Evolutionary conservation across 2,888 invertebrate genomes (phyloP).

Genomic region (Actias luna): DNA sequence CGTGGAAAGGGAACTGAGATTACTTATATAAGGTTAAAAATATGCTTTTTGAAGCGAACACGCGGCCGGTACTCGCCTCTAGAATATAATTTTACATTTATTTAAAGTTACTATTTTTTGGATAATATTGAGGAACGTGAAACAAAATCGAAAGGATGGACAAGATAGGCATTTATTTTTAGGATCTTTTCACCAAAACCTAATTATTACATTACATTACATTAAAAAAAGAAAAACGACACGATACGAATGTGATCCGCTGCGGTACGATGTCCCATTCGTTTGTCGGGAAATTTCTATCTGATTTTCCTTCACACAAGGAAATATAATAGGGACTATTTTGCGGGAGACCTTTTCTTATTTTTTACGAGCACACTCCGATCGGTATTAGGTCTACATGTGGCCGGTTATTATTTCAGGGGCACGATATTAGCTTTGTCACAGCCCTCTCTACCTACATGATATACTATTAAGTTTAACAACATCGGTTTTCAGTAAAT

Average conservation of each 20-base stretch:
- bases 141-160: no score
- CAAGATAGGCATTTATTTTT: no score
- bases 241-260: not conserved
- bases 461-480: constrained; percentile 31
- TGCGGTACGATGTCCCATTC: constrained; percentile 34
- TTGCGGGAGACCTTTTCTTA: constrained; percentile 68
- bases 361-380: constrained; percentile 70
- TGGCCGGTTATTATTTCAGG: constrained; percentile 72
- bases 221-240: not conserved
- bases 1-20: no score
- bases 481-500: constrained; percentile 15
- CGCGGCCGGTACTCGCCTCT: no score
- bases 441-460: constrained; percentile 48
- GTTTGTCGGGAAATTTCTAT: constrained; percentile 62
- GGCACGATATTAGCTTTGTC: constrained; percentile 43
- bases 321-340: constrained; percentile 71
- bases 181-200: no score
- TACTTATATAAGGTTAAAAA: no score
- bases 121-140: no score
- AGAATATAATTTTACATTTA: no score
- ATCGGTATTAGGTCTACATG: constrained; percentile 71
- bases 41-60: no score
- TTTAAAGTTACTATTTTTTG: no score
- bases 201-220: no score
- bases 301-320: constrained; percentile 60